Base-by-base conservation (phyloP, 2,888 invertebrate genomes). In the Tyria jacobaeae region DNA sequence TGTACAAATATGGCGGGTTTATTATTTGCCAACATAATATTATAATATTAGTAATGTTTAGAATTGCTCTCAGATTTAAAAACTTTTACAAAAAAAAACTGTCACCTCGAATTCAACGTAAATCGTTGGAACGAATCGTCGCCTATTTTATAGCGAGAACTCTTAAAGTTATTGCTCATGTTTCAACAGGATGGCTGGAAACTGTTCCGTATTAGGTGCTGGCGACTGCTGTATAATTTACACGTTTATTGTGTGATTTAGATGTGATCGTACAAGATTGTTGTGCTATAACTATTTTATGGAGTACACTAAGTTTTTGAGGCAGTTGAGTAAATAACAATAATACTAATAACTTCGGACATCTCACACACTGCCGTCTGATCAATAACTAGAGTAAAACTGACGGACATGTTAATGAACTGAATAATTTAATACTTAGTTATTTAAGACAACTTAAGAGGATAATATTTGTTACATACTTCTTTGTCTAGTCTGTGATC, bases 101-200 rank as follows among this genome's bases (percentile, higher is more conserved):
- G 60, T 65, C 76, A 58, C 52, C 50, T 77, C 73, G 53, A 48
- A 15, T 47, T 1, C 3, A 55, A 60, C 66, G 1, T 50, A 60
- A 62, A 70, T 80, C 76, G 17, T 2, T 24, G 53, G 50, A 57
- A 65, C 79, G 67, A 76, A 80, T 80, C 82, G 80, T 81, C 83
- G 82, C 79, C 80, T 80, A 60, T 69, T 83, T 84, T 81, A 83
- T 81, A 79, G 79, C 71, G 62, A 76, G 55, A 82, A 81, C 79
- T 80, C 77, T 83, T 84, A 78, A 83, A 85, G 80, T 83, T 84
- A 85, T 81, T 73, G 79, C 58, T 65, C 68, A 66, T 72, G 75
- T 77, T 68, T 78, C 68, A 70, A 70, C 73, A 64, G 58, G 65
- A 60, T 66, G 57, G 64, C 66, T 67, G 70, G 76, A 76, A 83